Evolutionary conservation across 23 tunicate species (phyloP).

Genomic region (Styela plicata): DNA sequence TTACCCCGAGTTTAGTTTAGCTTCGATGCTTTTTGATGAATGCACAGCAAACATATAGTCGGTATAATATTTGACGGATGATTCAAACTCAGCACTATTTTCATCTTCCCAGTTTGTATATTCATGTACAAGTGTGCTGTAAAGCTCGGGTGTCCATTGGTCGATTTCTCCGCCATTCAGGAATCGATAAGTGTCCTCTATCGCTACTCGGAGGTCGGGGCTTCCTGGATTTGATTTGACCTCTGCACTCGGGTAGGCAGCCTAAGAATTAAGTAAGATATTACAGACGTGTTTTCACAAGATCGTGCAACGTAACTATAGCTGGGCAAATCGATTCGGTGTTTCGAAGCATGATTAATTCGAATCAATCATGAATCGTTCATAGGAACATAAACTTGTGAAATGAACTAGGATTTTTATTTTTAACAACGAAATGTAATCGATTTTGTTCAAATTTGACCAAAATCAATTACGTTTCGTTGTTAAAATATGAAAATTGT

Average conservation of each 20-base stretch:
- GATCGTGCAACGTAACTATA: too few species aligned
- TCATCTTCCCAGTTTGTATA: constrained; percentile 21
- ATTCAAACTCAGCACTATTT: not conserved
- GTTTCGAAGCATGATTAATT: too few species aligned
- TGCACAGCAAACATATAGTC: constrained; percentile 16
- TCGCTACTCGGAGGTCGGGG: not conserved
- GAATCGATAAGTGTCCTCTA: constrained; percentile 12
- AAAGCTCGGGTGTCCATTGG: not conserved
- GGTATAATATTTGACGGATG: not conserved
- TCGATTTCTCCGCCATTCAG: not conserved
- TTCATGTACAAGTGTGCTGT: constrained; percentile 1
- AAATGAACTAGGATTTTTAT: too few species aligned
- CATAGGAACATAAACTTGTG: too few species aligned
- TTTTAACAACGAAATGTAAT: too few species aligned
- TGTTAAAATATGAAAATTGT: too few species aligned
- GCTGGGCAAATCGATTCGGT: too few species aligned
- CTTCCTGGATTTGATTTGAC: not conserved
- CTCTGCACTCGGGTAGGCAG: constrained; percentile 1
- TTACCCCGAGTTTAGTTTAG: not conserved
- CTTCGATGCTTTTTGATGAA: constrained; percentile 6
- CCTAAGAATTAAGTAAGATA: too few species aligned
- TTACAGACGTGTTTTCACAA: too few species aligned
- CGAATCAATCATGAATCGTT: too few species aligned
- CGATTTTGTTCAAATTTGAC: too few species aligned
- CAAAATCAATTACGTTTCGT: too few species aligned